These are phyloP conservation scores for Scolopax mira DNA, from an alignment of 2,113 vertebrate genomes.

Conservation along the genomic window DNA sequence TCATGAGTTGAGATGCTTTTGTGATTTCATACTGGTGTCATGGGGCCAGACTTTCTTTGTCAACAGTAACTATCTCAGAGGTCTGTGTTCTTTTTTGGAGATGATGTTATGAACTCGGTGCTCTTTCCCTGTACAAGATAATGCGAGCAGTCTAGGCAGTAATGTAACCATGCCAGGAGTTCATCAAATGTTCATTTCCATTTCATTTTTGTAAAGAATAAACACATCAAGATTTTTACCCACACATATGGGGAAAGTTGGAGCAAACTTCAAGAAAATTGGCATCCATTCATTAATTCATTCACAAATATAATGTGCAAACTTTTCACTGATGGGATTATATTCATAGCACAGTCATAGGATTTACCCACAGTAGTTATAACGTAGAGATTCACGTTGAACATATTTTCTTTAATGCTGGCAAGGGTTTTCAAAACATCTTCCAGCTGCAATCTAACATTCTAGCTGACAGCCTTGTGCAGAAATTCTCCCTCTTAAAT, in stretches of 20 bases:
- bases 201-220: not conserved
- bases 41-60: conserved; percentile 17
- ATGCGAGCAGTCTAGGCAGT: not conserved
- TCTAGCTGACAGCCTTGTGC: not conserved
- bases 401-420: not conserved
- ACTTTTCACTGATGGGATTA: not conserved
- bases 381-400: not conserved
- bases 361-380: not conserved
- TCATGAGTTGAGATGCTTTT: conserved; percentile 26
- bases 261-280: conserved; percentile 30
- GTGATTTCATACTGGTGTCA: conserved; percentile 35
- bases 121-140: not conserved
- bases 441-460: not conserved
- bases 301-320: not conserved
- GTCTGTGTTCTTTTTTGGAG: not conserved
- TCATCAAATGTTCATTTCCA: not conserved
- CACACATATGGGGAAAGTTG: not conserved
- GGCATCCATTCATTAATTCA: conserved; percentile 23
- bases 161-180: not conserved
- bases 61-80: conserved; percentile 35
- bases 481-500: not conserved
- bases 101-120: not conserved
- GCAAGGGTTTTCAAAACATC: not conserved
- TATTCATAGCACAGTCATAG: not conserved
- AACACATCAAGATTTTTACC: not conserved